Conservation (phyloP, 2,888 invertebrate genomes). For the Dicyrtoma fusca region DNA sequence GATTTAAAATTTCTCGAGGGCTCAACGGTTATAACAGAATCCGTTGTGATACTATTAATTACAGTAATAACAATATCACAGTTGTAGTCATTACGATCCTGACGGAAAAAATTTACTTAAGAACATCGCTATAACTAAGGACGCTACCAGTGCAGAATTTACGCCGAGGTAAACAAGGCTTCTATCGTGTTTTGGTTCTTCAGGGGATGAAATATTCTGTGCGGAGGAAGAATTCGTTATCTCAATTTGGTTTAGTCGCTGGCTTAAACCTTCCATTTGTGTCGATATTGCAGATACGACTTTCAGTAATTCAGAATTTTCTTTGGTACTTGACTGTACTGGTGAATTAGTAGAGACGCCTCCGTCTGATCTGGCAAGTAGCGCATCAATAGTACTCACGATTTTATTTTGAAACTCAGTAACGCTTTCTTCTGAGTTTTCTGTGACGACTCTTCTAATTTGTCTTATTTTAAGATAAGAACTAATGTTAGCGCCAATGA, state of each 20-base stretch:
- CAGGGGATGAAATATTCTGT: too few relatives aligned
- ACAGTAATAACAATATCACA: too few relatives aligned
- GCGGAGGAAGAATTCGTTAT: too few relatives aligned
- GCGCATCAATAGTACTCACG: background rate
- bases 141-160: too few relatives aligned
- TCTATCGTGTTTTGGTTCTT: too few relatives aligned
- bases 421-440: constrained; percentile 58
- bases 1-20: too few relatives aligned
- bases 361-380: background rate
- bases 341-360: too few relatives aligned
- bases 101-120: background rate
- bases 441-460: constrained; percentile 66
- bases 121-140: too few relatives aligned
- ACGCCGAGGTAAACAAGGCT: too few relatives aligned
- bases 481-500: constrained; percentile 70
- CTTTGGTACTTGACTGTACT: background rate
- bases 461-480: constrained; percentile 70
- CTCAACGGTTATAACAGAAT: too few relatives aligned
- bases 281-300: background rate
- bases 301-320: background rate
- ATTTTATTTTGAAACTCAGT: background rate
- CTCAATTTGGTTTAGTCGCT: constrained; percentile 1
- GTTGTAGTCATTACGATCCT: too few relatives aligned
- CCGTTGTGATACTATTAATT: too few relatives aligned
- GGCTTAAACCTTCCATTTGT: constrained; percentile 15